Evolutionary conservation across 2,113 vertebrate genomes (phyloP).

Genomic region (Panthera uncia): DNA sequence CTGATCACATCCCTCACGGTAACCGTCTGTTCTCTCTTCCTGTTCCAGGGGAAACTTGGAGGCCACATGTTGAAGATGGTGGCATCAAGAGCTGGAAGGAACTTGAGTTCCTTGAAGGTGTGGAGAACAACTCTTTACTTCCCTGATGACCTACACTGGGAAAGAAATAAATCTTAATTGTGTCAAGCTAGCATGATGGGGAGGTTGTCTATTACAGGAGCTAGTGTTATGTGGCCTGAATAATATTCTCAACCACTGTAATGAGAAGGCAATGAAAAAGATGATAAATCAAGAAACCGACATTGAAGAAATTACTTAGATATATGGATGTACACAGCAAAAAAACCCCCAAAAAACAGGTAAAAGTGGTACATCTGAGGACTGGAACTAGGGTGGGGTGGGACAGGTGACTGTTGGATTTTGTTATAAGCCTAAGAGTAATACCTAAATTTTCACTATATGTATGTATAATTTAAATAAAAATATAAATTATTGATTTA

Average conservation of each 20-base stretch:
- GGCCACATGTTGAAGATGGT: not conserved
- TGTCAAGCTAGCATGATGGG: not conserved
- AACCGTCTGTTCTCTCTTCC: not conserved
- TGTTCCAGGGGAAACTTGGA: not conserved
- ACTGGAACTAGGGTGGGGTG: not conserved
- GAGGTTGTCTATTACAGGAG: not conserved
- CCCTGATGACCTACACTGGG: not conserved
- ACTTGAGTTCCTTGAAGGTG: not conserved
- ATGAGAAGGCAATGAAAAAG: not conserved
- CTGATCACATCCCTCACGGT: not conserved
- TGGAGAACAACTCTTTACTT: not conserved
- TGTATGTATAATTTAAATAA: not conserved
- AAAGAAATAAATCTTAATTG: not conserved
- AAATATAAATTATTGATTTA: not conserved
- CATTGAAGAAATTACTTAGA: conserved; percentile 21
- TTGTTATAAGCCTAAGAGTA: not conserved
- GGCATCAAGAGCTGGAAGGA: not conserved
- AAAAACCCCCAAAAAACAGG: not conserved
- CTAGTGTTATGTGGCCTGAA: not conserved
- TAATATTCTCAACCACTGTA: not conserved
- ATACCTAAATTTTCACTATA: conserved; percentile 2
- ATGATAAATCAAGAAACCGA: not conserved
- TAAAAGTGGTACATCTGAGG: not conserved
- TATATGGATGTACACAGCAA: not conserved
- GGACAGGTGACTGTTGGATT: not conserved